phyloP scores from a whole-genome alignment of 2,797 vertebrate species.

The Hydrocynus forskahlii region DNA sequence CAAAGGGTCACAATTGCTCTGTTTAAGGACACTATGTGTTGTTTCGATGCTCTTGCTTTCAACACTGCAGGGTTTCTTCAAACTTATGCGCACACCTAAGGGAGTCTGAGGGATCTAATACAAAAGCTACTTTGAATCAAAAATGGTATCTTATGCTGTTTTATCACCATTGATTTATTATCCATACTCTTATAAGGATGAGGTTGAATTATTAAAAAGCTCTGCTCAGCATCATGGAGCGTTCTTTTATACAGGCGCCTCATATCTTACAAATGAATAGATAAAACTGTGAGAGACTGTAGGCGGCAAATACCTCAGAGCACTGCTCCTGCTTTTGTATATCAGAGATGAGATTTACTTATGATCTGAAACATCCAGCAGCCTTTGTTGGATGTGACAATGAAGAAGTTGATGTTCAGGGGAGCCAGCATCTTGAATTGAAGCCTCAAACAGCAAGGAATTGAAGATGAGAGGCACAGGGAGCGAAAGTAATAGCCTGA shows the following conservation, averaged over 20 bases:
- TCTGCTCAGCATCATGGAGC: constrained; percentile 70
- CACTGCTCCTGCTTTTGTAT: background rate
- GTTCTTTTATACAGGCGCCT: constrained; percentile 66
- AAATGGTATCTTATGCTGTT: constrained; percentile 80
- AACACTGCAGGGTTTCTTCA: constrained; percentile 64
- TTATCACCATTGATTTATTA: constrained; percentile 77
- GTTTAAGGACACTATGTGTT: constrained; percentile 49
- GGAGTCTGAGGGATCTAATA: constrained; percentile 68
- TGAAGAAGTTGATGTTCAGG: constrained; percentile 23
- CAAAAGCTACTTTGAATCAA: constrained; percentile 79
- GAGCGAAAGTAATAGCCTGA: constrained; percentile 53
- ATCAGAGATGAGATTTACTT: constrained; percentile 37
- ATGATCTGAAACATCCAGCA: constrained; percentile 35
- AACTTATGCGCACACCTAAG: constrained; percentile 74
- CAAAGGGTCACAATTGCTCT: constrained; percentile 59
- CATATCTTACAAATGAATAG: constrained; percentile 73
- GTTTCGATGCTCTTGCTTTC: constrained; percentile 30
- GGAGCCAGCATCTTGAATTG: background rate
- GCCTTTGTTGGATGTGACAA: constrained; percentile 34
- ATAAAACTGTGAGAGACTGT: constrained; percentile 48
- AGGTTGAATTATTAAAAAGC: constrained; percentile 78
- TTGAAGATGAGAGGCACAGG: constrained; percentile 39
- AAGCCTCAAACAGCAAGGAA: constrained; percentile 11
- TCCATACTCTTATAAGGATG: constrained; percentile 74
- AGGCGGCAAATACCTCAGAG: constrained; percentile 38